Evolutionary conservation across 2,888 invertebrate species (phyloP), one percentile per base, ranked within the genome.

Genomic region (Leucophora obtusa): DNA sequence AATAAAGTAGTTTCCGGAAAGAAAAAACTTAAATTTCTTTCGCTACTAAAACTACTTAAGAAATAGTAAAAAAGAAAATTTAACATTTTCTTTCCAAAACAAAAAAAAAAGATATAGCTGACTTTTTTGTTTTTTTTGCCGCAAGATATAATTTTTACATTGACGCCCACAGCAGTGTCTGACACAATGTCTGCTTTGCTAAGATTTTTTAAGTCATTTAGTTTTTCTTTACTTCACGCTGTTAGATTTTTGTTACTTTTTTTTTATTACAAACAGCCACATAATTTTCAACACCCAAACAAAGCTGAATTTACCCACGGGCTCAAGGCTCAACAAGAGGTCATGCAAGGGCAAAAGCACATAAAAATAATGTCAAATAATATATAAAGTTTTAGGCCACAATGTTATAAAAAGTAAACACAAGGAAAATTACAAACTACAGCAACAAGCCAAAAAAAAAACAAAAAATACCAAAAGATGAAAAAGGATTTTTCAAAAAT

Each of bases 151-250:
- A 28, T 35, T 69, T 75, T 43, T 50, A 38, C 9, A 68, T 15
- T 51, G 65, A 77, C 81, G 72, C 80, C 76, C 81, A 15, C 77
- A 66, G 72, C 76, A 65, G 11, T 65, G 81, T 77, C 81, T 77
- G 81, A 77, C 81, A 70, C 73, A 77, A 77, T 70, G 81, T 81
- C 81, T 81, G 73, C 76, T 63, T 24, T 21, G 50, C 43, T 53
- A 50, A 62, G 17, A 60, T 54, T 54, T 68, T 70, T 51, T 43
- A 28, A 28, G 6, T 28, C 6, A 28, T 28, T 11, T 14, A 24
- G 21, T 35, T 24, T 51, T 43, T 63, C 50, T 33, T 58, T 18
- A 24, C 38, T 73, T n/a, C 35, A 56, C 33, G 69, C 62, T 75
- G 56, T 56, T 24, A 10, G n/a, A 24, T 47, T 47, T 47, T 56